Evolutionary conservation across 2,113 vertebrate species (phyloP).

Genomic region (Galemys pyrenaicus): DNA sequence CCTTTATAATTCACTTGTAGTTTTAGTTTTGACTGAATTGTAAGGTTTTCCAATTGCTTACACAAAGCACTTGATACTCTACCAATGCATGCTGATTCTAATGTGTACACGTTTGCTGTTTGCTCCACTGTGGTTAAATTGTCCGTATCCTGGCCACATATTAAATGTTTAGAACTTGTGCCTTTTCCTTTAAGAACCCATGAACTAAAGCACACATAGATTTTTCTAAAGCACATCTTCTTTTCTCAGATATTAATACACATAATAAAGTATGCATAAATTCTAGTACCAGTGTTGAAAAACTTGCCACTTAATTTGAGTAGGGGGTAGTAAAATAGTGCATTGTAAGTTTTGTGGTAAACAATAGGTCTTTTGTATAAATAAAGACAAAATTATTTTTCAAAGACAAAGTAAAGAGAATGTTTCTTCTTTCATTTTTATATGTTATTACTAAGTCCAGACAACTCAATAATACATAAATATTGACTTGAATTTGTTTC

Average conservation of each 20-base stretch:
- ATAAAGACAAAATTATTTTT: slow-evolving; percentile 14
- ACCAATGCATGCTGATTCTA: slow-evolving; percentile 3
- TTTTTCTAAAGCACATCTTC: background rate
- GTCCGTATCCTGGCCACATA: slow-evolving; percentile 25
- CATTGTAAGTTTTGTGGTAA: background rate
- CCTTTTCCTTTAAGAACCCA: slow-evolving; percentile 4
- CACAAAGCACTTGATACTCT: slow-evolving; percentile 48
- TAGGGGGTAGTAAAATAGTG: background rate
- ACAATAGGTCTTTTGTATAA: background rate
- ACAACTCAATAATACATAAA: background rate
- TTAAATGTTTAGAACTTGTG: background rate
- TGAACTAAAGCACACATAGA: background rate
- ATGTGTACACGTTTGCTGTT: slow-evolving; percentile 31
- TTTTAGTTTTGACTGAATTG: slow-evolving; percentile 71
- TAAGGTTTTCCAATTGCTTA: slow-evolving; percentile 73
- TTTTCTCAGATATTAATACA: background rate
- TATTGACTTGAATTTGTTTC: background rate
- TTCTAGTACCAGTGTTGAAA: background rate
- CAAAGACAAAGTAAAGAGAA: background rate
- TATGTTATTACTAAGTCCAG: background rate
- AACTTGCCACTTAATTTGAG: background rate
- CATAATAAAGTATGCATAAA: background rate
- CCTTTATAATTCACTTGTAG: slow-evolving; percentile 78
- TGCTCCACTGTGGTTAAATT: slow-evolving; percentile 42
- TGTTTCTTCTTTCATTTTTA: background rate